Base-by-base conservation (phyloP, 1,140 invertebrate species). In the Tachypleus tridentatus region DNA sequence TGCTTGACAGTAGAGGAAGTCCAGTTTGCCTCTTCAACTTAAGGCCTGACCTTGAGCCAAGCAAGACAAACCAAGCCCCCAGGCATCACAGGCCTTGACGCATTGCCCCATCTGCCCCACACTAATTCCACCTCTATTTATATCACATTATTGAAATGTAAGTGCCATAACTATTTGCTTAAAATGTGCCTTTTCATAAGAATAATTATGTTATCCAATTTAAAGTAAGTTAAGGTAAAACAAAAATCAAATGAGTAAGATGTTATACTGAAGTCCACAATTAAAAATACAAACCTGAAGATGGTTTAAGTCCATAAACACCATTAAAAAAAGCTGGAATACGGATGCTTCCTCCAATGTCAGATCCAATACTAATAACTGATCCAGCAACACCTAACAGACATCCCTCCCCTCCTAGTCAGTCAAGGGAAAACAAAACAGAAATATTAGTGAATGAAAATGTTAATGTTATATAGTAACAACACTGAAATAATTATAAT, bases 311-410 rank as follows among this genome's bases (percentile, higher is more conserved):
- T 5, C 94, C 94, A 77, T 93, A 98, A 61, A 98, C 83, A 56
- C 95, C 95, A 79, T 93, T 95, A 74, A 97, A 97, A 72, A 89
- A 93, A 8, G 87, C 81, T 0, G 95, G 95, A 85, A 98, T 95
- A 50, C 95, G 83, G 71, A 97, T 94, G 6, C 91, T 95, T 2
- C 95, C 95, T 4, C 93, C 94, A 63, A 98, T 95, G 75, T 98
- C 95, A 0, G 92, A 94, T 58, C 93, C 91, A 57, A 98, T 78
- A 3, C 93, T 90, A 70, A 98, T 83, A n/a, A 91, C 85, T 50
- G 85, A 84, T 50, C 87, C 91, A 70, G 84, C 85, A 4, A 89
- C 84, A 7, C 88, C 81, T 11, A 89, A 77, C 3, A 87, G 69
- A 3, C 86, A 83, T 53, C 67, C 73, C 61, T 74, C 70, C 8